A percentile compares a stretch with the other conserved stretches of the same genome.
Conservation (phyloP, 35 echinoderm and acorn worm genomes). For the Lytechinus pictus region DNA sequence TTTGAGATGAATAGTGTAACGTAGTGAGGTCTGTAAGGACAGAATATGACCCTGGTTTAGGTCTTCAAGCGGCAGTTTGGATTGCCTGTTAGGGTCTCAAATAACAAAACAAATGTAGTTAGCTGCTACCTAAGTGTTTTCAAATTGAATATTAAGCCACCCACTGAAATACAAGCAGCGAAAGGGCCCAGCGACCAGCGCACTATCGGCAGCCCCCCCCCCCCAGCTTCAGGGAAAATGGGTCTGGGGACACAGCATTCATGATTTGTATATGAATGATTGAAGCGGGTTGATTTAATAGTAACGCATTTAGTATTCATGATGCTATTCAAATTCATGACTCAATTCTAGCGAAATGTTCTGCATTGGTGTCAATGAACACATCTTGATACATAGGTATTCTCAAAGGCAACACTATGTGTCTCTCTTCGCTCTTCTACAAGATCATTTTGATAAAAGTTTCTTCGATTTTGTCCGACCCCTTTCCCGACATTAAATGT, state of each 20-base stretch:
- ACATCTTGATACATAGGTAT: not conserved
- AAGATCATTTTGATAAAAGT: not conserved
- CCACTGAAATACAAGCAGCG: not conserved
- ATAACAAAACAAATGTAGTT: conserved; percentile 54
- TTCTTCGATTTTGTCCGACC: not conserved
- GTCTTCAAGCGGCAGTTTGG: not conserved
- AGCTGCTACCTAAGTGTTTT: conserved; percentile 32
- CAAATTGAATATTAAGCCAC: conserved; percentile 29
- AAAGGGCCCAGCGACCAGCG: not conserved
- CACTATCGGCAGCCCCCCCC: not conserved
- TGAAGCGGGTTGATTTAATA: not conserved
- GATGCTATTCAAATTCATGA: conserved; percentile 12
- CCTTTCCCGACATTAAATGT: too few relatives aligned
- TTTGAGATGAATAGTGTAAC: not conserved
- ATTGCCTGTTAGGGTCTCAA: not conserved
- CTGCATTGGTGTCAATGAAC: not conserved
- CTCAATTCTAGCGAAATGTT: not conserved
- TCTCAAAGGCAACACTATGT: not conserved
- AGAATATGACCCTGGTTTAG: not conserved
- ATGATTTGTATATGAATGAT: not conserved
- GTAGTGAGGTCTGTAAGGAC: not conserved
- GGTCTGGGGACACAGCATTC: not conserved
- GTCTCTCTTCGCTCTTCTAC: not conserved
- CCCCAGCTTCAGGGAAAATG: not conserved
- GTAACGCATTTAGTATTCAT: not conserved